Base-by-base conservation (phyloP, 37 sponge, comb jelly and placozoan species). In the Tethya wilhelma region DNA sequence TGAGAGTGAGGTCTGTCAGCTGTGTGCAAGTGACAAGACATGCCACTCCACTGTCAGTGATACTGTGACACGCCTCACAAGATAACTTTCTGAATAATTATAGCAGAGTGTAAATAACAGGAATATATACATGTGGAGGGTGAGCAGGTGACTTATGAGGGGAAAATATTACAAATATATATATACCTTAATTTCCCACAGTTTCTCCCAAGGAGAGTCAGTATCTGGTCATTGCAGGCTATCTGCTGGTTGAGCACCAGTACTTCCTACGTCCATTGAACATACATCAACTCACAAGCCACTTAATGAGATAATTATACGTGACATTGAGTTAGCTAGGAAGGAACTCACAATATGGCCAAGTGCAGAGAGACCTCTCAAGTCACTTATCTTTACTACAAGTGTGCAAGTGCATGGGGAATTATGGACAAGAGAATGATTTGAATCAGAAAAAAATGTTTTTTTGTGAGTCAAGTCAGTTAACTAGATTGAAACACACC, bases 1-100 rank as follows among this genome's bases (percentile, higher is more conserved):
- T 84, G 75, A 90, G 43, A n/a, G 53, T 76, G 34, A 90, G 58
- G 64, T 90, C 66, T 2, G 55, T 25, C 23, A 90, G 74, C 1
- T 56, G 39, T 22, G 43, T 23, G 57, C 85, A 84, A 26, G 38
- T n/a, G 23, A 80, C 33, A 28, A 90, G 69, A 68, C 66, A 62
- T 1, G 19, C 8, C 71, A 79, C 37, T 8, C 85, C 84, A 3
- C 12, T 75, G 75, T 90, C 84, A 55, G 75, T 64, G 8, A 90
- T 45, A 29, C 22, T 19, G 30, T 84, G 64, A 68, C 90, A 90
- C 1, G 76, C 80, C 46, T 72, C 80, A 84, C 74, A 79, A 23
- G 74, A 79, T 70, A 90, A 49, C n/a, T 53, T 64, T 71, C 90
- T 90, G 23, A 31, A 67, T 36, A 29, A 31, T 37, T 67, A 59